Percentiles rank a stretch among this genome's conserved stretches.
These are phyloP conservation scores for Drepana falcataria DNA, from an alignment of 2,888 invertebrate species.

Conservation along the genomic window DNA sequence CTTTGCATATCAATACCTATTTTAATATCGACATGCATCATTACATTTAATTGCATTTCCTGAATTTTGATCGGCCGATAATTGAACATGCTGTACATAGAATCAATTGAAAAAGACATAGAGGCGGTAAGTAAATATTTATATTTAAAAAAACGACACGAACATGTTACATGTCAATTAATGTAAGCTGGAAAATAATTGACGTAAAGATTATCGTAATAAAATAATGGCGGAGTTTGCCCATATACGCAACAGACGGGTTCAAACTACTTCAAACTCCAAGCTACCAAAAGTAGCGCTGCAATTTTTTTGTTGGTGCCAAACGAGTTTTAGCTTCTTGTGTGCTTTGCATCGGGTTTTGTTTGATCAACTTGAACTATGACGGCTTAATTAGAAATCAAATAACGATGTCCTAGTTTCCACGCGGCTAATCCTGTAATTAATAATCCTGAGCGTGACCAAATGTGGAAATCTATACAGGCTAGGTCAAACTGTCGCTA, in stretches of 20 bases:
- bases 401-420: slow-evolving; percentile 50
- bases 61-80: slow-evolving; percentile 46
- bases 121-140: slow-evolving; percentile 8
- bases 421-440: slow-evolving; percentile 40
- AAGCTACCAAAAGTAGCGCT: slow-evolving; percentile 40
- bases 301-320: slow-evolving; percentile 30
- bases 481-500: slow-evolving; percentile 44
- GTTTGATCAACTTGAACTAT: slow-evolving; percentile 23
- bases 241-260: slow-evolving; percentile 44
- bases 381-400: slow-evolving; percentile 40
- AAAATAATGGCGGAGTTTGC: slow-evolving; percentile 49
- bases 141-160: slow-evolving; percentile 53
- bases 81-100: slow-evolving; percentile 2
- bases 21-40: slow-evolving; percentile 76
- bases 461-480: slow-evolving; percentile 46
- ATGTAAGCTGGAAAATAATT: slow-evolving; percentile 57
- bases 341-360: slow-evolving; percentile 31
- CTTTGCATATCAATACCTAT: slow-evolving; percentile 75
- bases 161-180: slow-evolving; percentile 67
- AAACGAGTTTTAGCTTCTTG: slow-evolving; percentile 30
- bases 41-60: slow-evolving; percentile 74
- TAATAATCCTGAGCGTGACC: slow-evolving; percentile 52
- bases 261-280: slow-evolving; percentile 19
- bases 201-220: slow-evolving; percentile 59
- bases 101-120: background rate